Percentiles rank a stretch among this genome's conserved stretches.
phyloP scores from a whole-genome alignment of 2,113 vertebrate species.

The Apteryx owenii region DNA sequence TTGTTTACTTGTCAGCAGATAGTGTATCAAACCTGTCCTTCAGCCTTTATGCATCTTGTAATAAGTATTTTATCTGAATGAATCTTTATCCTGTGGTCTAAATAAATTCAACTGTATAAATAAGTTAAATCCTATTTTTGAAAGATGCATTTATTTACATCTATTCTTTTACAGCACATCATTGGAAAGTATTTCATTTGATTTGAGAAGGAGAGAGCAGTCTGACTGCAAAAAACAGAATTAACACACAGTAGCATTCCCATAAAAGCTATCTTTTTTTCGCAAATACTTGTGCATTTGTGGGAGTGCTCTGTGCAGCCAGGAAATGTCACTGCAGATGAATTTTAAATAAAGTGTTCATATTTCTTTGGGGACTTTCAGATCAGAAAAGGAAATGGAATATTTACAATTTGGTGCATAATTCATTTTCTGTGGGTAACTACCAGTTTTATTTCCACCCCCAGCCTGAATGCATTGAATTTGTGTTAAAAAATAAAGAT shows the following conservation, averaged over 20 bases:
- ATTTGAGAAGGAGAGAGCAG: slow-evolving; percentile 16
- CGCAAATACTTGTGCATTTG: slow-evolving; percentile 67
- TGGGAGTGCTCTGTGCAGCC: slow-evolving; percentile 63
- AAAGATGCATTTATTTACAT: slow-evolving; percentile 56
- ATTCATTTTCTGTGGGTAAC: slow-evolving; percentile 78
- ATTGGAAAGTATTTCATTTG: slow-evolving; percentile 16
- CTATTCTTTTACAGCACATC: slow-evolving; percentile 10
- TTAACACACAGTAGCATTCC: slow-evolving; percentile 56
- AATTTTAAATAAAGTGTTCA: slow-evolving; percentile 81
- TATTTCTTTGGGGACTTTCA: slow-evolving; percentile 80
- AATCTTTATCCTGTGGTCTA: slow-evolving; percentile 28
- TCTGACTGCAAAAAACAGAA: slow-evolving; percentile 44
- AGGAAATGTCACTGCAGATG: slow-evolving; percentile 78
- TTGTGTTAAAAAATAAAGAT: slow-evolving; percentile 62
- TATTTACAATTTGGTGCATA: slow-evolving; percentile 84
- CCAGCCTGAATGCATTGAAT: slow-evolving; percentile 45
- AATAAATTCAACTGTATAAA: slow-evolving; percentile 54
- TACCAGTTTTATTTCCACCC: slow-evolving; percentile 49
- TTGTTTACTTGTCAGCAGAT: neutral
- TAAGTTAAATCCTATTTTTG: slow-evolving; percentile 38
- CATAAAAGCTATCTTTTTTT: slow-evolving; percentile 64
- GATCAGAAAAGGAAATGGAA: slow-evolving; percentile 82
- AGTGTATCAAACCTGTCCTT: slow-evolving; percentile 28
- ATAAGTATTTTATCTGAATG: slow-evolving; percentile 56
- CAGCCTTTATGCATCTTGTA: slow-evolving; percentile 9